Evolutionary conservation across 2,113 vertebrate species (phyloP).

Genomic region (Lycaon pictus): DNA sequence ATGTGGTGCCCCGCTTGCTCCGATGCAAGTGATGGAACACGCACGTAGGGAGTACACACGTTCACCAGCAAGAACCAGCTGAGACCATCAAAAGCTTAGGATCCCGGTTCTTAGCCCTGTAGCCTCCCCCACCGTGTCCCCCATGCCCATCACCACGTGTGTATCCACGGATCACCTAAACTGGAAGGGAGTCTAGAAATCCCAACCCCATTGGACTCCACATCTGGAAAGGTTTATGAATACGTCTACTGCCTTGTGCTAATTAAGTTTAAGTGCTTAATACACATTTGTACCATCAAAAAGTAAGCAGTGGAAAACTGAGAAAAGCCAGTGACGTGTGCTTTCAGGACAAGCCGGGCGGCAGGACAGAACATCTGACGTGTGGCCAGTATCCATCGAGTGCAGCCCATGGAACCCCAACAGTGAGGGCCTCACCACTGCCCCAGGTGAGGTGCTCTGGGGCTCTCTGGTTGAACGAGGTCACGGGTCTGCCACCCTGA

Average conservation of each 20-base stretch:
- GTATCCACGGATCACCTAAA: not conserved
- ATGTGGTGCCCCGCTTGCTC: not conserved
- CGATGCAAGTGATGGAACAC: not conserved
- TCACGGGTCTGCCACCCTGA: not conserved
- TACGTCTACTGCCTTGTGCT: not conserved
- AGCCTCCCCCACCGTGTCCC: not conserved
- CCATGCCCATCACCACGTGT: not conserved
- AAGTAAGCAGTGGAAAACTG: not conserved
- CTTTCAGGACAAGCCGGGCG: not conserved
- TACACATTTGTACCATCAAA: constrained; percentile 4
- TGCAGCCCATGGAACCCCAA: not conserved
- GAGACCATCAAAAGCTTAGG: not conserved
- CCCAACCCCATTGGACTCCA: not conserved
- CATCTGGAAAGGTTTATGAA: not conserved
- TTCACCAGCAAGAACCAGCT: not conserved
- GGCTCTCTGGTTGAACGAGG: not conserved
- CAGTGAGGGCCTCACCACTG: not conserved
- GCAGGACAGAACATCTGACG: not conserved
- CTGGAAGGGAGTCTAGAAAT: not conserved
- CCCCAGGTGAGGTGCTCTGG: no score
- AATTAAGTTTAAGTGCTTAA: not conserved
- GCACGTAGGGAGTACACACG: not conserved
- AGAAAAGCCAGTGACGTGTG: not conserved
- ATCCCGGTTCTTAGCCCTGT: not conserved
- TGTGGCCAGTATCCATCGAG: not conserved